Conservation (phyloP, 2,113 vertebrate genomes). For the Arenaria interpres region DNA sequence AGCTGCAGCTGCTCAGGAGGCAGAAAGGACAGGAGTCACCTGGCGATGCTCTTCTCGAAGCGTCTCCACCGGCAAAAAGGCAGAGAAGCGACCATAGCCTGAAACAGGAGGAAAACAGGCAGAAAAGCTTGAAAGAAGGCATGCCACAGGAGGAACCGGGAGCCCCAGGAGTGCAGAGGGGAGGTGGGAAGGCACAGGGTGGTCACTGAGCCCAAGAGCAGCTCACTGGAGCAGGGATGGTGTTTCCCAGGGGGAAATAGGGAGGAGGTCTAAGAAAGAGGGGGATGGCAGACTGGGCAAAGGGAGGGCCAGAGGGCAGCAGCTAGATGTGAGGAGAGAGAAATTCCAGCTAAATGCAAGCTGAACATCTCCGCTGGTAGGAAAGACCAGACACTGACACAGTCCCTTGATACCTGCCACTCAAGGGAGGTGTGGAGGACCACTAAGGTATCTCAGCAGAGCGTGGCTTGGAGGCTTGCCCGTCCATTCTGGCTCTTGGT, state of each 20-base stretch:
- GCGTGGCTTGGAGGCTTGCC: background rate
- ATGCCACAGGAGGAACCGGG: background rate
- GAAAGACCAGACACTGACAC: background rate
- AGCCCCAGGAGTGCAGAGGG: background rate
- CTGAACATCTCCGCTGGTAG: accelerated
- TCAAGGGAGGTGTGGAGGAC: background rate
- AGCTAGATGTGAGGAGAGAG: background rate
- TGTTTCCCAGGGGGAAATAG: background rate
- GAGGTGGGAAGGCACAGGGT: background rate
- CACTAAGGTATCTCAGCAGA: background rate
- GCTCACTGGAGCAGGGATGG: background rate
- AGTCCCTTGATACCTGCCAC: background rate
- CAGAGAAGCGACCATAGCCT: background rate
- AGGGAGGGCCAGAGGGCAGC: background rate
- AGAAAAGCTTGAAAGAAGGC: background rate
- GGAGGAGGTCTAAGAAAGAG: background rate
- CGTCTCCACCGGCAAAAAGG: background rate
- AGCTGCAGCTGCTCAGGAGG: conserved; percentile 3
- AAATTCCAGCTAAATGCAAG: background rate
- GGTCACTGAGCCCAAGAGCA: background rate
- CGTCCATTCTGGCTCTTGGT: background rate
- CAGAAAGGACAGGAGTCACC: background rate
- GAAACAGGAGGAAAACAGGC: background rate
- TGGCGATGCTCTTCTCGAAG: background rate
- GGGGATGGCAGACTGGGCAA: background rate